Base-by-base conservation (phyloP, 2,888 invertebrate species). In the Drosophila bunnanda region DNA sequence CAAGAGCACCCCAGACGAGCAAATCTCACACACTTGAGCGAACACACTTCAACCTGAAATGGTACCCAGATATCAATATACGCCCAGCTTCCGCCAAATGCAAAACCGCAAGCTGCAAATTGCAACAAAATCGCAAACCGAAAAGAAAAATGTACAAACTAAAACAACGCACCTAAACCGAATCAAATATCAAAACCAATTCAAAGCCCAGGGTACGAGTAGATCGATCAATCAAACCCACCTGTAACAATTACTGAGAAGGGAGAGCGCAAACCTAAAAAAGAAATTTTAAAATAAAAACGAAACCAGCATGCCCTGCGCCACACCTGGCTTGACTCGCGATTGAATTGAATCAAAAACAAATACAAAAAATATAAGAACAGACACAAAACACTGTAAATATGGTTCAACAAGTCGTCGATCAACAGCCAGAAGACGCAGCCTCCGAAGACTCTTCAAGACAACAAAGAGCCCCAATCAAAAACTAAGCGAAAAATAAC, bases 61-160 rank as follows among this genome's bases (percentile, higher is more conserved):
- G 90, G 87, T 91, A 91, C 90, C 90, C 91, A 88, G 90, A 91
- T 91, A 91, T 91, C 86, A 90, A 91, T 91, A 91, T 90, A 91
- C 90, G 90, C 90, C 91, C 90, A 91, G 90, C 90, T 89, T 91
- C 90, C 91, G 85, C 72, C 82, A 68, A 73, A 57, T 66, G 69
- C 69, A 79, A 76, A 73, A 78, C 66, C 65, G 43, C 41, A 70
- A 58, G 48, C 64, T 48, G 62, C 62, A 60, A 71, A 28, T 30
- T 36, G 52, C 39, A 67, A 61, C 38, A 41, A 50, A 44, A 55
- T 50, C 48, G 43, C 60, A 57, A 71, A 61, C 54, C 50, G 41
- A 80, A 60, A 69, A 76, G 20, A 72, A 46, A 46, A 55, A 54
- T 61, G 58, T 55, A 66, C 46, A 65, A 81, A 80, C 52, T 22